Conservation (phyloP, 1,140 invertebrate species). For the Pteromalus puparum region DNA sequence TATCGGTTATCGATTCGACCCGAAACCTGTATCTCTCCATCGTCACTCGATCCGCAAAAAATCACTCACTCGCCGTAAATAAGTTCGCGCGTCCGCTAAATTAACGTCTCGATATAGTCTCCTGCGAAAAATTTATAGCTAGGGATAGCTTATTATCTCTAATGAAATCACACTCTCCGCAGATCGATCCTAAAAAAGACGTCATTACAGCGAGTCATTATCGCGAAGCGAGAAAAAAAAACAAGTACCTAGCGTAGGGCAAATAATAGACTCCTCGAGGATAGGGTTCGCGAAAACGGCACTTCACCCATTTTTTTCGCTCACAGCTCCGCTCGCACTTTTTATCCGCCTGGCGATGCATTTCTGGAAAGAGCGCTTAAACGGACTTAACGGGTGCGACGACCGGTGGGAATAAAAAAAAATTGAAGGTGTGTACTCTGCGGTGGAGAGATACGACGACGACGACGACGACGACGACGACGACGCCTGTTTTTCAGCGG, state of each 20-base stretch:
- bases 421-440: too few relatives aligned
- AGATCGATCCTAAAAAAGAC: background rate
- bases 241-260: background rate
- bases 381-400: slow-evolving; percentile 43
- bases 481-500: background rate
- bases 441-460: background rate
- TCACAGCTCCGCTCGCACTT: background rate
- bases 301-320: slow-evolving; percentile 5
- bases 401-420: background rate
- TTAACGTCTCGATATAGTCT: background rate
- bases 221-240: background rate
- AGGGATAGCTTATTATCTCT: background rate
- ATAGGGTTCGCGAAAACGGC: background rate
- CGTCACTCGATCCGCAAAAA: background rate
- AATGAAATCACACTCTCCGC: background rate
- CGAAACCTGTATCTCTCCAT: background rate
- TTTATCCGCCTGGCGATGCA: slow-evolving; percentile 39
- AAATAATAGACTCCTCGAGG: background rate
- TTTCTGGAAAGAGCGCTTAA: slow-evolving; percentile 53
- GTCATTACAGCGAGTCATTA: slow-evolving; percentile 12
- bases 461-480: too few relatives aligned
- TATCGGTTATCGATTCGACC: background rate
- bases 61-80: background rate
- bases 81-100: background rate
- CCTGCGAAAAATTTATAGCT: background rate